Conservation (phyloP, 2,113 vertebrate genomes). For the Brienomyrus brachyistius region DNA sequence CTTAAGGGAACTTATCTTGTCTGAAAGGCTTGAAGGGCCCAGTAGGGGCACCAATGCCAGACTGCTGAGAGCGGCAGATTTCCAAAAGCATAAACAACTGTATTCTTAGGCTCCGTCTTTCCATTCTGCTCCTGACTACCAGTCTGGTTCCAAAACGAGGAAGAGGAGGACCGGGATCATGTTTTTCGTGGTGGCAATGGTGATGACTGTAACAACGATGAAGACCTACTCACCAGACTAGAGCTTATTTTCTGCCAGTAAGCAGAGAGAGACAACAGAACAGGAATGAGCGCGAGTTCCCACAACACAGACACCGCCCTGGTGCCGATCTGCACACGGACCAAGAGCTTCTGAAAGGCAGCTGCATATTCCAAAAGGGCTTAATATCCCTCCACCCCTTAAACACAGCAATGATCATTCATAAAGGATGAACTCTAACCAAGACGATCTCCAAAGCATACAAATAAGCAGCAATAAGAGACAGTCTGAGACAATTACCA, state of each 20-base stretch:
- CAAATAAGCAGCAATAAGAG: background rate
- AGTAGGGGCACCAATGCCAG: background rate
- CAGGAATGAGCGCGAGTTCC: conserved; percentile 29
- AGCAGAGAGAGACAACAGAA: conserved; percentile 64
- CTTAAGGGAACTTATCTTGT: background rate
- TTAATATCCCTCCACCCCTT: background rate
- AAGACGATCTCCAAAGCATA: background rate
- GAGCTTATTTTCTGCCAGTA: conserved; percentile 88
- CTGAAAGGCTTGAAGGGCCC: background rate
- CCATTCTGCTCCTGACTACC: background rate
- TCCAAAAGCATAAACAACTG: background rate
- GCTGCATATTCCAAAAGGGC: background rate
- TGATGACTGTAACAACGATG: conserved; percentile 43
- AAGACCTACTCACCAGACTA: conserved; percentile 81
- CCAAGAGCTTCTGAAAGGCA: background rate
- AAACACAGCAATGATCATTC: background rate
- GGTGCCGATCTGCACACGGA: background rate
- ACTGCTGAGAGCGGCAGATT: background rate
- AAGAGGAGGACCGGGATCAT: conserved; percentile 29
- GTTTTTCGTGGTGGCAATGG: background rate
- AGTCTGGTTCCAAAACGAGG: conserved; percentile 26
- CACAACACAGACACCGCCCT: background rate
- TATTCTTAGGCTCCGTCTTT: background rate
- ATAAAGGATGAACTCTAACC: background rate
- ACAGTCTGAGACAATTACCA: background rate